Evolutionary conservation across 2,888 invertebrate species (phyloP).

Genomic region (Spialia ferax): DNA sequence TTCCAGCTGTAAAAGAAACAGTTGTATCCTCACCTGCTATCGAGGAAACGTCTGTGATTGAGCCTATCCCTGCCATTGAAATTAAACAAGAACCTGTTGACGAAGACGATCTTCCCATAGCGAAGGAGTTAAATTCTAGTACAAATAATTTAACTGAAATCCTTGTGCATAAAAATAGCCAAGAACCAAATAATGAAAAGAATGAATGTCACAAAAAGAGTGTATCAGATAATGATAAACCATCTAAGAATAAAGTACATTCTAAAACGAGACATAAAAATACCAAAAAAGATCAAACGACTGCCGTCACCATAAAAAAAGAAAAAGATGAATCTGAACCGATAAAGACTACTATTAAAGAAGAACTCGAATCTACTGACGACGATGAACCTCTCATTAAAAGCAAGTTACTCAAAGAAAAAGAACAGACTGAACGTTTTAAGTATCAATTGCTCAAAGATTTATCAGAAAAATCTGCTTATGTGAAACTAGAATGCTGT

Average conservation of each 20-base stretch:
- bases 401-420: slow-evolving; percentile 76
- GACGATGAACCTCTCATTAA: slow-evolving; percentile 79
- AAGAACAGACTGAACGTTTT: slow-evolving; percentile 67
- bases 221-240: slow-evolving; percentile 60
- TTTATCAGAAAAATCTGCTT: slow-evolving; percentile 79
- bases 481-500: slow-evolving; percentile 81
- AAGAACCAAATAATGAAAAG: slow-evolving; percentile 54
- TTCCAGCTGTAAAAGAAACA: slow-evolving; percentile 29
- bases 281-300: slow-evolving; percentile 53
- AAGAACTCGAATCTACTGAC: slow-evolving; percentile 75
- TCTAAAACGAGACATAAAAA: slow-evolving; percentile 58
- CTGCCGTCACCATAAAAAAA: slow-evolving; percentile 52
- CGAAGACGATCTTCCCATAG: slow-evolving; percentile 58
- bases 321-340: slow-evolving; percentile 55
- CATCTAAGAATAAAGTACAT: slow-evolving; percentile 54
- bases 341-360: slow-evolving; percentile 63
- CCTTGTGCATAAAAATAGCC: slow-evolving; percentile 43
- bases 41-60: not conserved
- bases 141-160: not conserved
- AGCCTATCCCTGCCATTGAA: slow-evolving; percentile 34
- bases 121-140: not conserved
- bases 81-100: slow-evolving; percentile 74
- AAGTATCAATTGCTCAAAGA: slow-evolving; percentile 78
- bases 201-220: slow-evolving; percentile 55
- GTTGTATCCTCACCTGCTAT: not conserved